Evolutionary conservation across 2,797 vertebrate species (phyloP).

Genomic region (Austrolebias charrua): DNA sequence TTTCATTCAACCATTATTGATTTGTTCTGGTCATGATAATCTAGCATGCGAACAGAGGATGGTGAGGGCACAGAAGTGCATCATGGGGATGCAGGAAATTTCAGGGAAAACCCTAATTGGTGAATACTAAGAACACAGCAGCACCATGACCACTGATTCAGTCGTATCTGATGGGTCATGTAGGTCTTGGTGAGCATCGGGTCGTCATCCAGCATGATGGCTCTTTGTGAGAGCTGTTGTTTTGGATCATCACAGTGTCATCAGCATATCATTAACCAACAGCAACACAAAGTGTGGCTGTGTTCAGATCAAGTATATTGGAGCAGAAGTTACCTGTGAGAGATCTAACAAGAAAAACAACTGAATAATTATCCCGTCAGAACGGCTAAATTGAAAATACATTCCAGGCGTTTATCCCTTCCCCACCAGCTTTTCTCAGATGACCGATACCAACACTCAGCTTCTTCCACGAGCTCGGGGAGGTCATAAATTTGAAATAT

Average conservation of each 20-base stretch:
- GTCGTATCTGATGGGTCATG: too few species aligned
- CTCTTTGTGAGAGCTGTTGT: background rate
- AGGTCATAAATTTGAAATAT: conserved; percentile 26
- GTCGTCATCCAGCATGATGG: too few species aligned
- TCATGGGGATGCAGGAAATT: background rate
- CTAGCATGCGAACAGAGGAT: too few species aligned
- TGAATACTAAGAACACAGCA: too few species aligned
- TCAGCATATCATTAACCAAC: conserved; percentile 13
- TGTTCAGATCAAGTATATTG: background rate
- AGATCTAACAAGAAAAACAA: conserved; percentile 1
- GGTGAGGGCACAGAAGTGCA: background rate
- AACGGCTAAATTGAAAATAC: conserved; percentile 16
- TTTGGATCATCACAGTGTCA: background rate
- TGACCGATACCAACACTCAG: conserved; percentile 36
- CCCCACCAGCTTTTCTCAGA: conserved; percentile 22
- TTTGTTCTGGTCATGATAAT: too few species aligned
- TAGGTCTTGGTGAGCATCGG: too few species aligned
- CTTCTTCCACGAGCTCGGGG: conserved; percentile 22
- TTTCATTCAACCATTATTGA: too few species aligned
- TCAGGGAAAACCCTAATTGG: too few species aligned
- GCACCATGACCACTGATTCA: too few species aligned
- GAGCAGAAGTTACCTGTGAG: background rate
- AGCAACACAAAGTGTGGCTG: background rate
- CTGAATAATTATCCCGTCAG: conserved; percentile 35
- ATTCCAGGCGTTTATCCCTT: conserved; percentile 24